These are phyloP conservation scores for Zaprionus nigranus DNA, from an alignment of 1,140 invertebrate species.

Conservation along the genomic window DNA sequence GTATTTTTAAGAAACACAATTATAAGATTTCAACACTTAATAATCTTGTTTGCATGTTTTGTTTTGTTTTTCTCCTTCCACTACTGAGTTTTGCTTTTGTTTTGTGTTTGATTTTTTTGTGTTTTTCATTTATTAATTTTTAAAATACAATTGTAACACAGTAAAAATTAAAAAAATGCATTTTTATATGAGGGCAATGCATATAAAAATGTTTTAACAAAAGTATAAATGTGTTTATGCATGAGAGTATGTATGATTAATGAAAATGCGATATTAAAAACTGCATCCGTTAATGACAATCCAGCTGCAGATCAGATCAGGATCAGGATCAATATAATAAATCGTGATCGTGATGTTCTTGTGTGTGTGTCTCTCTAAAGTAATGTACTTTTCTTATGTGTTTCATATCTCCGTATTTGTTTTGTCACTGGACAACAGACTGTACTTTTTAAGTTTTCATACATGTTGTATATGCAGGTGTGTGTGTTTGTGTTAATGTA, in stretches of 20 bases:
- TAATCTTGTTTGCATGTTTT: slow-evolving; percentile 30
- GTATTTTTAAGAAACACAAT: slow-evolving; percentile 44
- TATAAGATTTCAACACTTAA: slow-evolving; percentile 47
- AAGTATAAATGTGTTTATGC: slow-evolving; percentile 31
- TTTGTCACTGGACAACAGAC: slow-evolving; percentile 31
- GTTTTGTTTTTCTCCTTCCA: slow-evolving; percentile 27
- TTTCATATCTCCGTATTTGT: slow-evolving; percentile 17
- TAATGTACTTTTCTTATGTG: slow-evolving; percentile 11
- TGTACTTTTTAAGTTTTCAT: slow-evolving; percentile 17
- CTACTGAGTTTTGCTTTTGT: slow-evolving; percentile 55
- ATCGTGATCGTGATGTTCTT: slow-evolving; percentile 16
- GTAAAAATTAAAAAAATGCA: slow-evolving; percentile 71
- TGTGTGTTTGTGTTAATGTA: slow-evolving; percentile 4
- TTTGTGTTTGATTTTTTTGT: slow-evolving; percentile 42
- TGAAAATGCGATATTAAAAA: slow-evolving; percentile 35
- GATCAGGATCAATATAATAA: not conserved
- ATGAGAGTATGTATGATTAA: slow-evolving; percentile 19
- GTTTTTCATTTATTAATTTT: slow-evolving; percentile 55
- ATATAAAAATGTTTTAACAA: slow-evolving; percentile 58
- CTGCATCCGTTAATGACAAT: slow-evolving; percentile 18
- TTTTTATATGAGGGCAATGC: slow-evolving; percentile 46
- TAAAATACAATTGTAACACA: slow-evolving; percentile 73
- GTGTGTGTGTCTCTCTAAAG: not conserved
- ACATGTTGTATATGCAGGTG: slow-evolving; percentile 5
- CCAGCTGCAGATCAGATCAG: not conserved